Evolutionary conservation across 2,888 invertebrate species (phyloP), one percentile per base, ranked within the genome.

Genomic region (Listrodromus nycthemerus): DNA sequence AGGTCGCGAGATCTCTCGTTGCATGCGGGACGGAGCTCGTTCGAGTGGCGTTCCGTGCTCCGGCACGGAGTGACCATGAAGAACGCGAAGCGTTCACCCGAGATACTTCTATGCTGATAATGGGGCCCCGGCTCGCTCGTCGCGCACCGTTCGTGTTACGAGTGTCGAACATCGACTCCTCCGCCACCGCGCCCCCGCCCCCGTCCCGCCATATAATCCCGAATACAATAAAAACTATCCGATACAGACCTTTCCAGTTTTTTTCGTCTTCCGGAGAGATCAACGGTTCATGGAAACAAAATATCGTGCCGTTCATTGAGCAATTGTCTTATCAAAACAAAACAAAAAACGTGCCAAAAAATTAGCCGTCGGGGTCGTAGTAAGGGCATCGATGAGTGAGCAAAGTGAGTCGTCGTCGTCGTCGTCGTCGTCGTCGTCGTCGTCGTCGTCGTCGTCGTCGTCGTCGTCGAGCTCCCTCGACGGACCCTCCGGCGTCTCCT

Each of bases 1-100:
- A 86, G 85, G 86, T 86, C 85, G 79, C 71, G 63, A 75, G 80
- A 84, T 84, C 82, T 80, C 70, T 75, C 50, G 73, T 81, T 79
- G 75, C 79, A 83, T 79, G 80, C 82, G 80, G 73, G 69, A 30
- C 61, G 30, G 61, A 30, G 61, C 27, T 30, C 30, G 27, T 80
- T 77, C 80, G 80, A 77, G 76, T 74, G 80, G 30, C 27, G 41
- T 41, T 52, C 16, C 77, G 13, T 69, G 63, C 63, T 74, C 65
- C 27, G 55, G 55, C 66, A 80, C 80, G 58, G 75, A 58, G 78
- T 82, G 86, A 79, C 86, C 86, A 75, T 86, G 84, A 84, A 79
- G 80, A 69, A 71, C n/a, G 84, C 71, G 78, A 78, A 76, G 80
- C 82, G 77, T 80, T 84, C 77, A 55, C 70, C 69, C 67, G 45